Base-by-base conservation (phyloP, 64 coral and sea anemone species). In the Exaiptasia diaphana region DNA sequence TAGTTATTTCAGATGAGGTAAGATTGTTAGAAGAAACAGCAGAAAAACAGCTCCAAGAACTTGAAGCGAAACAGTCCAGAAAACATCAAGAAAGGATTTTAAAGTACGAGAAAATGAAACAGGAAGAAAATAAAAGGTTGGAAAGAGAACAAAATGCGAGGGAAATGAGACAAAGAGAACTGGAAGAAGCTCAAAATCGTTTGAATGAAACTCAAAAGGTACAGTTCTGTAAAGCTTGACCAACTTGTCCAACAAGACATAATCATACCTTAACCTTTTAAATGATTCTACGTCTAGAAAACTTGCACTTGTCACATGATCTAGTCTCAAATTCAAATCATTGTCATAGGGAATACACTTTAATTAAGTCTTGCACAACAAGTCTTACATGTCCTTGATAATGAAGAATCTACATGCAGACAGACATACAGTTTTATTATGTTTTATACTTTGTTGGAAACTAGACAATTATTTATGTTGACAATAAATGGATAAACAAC, bases 11-110 rank as follows among this genome's bases (percentile, higher is more conserved):
- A 35, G 61, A 65, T 65, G 13, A 65, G 74, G 78, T 89, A 10
- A 42, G 48, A 85, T 53, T 64, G 2, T 44, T 94, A 11, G 91
- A 94, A 32, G 52, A 78, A 78, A 81, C 72, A 72, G 91, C 91
- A 59, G 71, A 89, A 35, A 67, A 84, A 82, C 68, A 84, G 46
- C 28, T 94, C 7, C 71, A 46, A 12, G 91, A 94, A 12, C 50
- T 94, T 2, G 86, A 85, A 70, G 34, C 74, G 35, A 94, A 89
- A 72, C 91, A 83, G 37, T 73, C 64, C 11, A 32, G 11, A 2
- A 89, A 94, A 61, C 59, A 74, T 12, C 64, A 84, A 39, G 23
- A 85, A 26, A 83, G 86, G 33, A 83, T 57, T 35, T 29, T 44
- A 34, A 41, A 31, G 53, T 89, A 94, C 31, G 42, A 83, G 38